A percentile compares a stretch with the other conserved stretches of the same genome.
Evolutionary conservation across 2,113 vertebrate genomes (phyloP).

Genomic region (Progne subis): DNA sequence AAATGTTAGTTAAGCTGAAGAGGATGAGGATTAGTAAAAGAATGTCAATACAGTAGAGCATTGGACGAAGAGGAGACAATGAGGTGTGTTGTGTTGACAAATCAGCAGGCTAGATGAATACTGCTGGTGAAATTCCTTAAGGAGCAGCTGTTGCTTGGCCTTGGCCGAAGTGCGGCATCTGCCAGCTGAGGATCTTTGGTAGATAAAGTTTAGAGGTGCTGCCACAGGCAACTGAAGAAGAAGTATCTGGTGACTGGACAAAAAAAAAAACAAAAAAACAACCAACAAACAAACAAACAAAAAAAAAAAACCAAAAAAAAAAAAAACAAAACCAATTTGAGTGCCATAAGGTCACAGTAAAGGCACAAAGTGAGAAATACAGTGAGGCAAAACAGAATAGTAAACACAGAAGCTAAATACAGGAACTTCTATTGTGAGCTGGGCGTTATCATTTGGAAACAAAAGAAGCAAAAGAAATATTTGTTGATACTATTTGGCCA

Average conservation of each 20-base stretch:
- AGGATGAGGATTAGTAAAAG: slow-evolving; percentile 21
- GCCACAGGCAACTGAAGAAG: not conserved
- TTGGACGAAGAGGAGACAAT: not conserved
- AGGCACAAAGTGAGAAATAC: not conserved
- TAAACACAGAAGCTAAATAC: not conserved
- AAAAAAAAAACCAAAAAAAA: too few species aligned
- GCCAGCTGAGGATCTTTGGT: not conserved
- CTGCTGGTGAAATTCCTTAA: not conserved
- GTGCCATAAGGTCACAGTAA: not conserved
- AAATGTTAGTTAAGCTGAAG: slow-evolving; percentile 10
- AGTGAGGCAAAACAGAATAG: not conserved
- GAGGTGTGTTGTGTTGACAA: not conserved
- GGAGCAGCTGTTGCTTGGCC: not conserved
- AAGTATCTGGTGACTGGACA: not conserved
- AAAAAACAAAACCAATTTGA: too few species aligned
- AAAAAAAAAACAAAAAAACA: not conserved
- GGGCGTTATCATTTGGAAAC: not conserved
- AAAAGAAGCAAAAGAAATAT: not conserved
- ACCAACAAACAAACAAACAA: too few species aligned
- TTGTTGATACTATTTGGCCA: not conserved
- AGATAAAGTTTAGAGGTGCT: accelerated
- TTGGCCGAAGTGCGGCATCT: not conserved
- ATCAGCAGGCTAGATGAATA: not conserved
- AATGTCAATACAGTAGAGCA: slow-evolving; percentile 10
- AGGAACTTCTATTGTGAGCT: not conserved